These are phyloP conservation scores for Chelon labrosus DNA, from an alignment of 2,797 vertebrate species.

Conservation along the genomic window DNA sequence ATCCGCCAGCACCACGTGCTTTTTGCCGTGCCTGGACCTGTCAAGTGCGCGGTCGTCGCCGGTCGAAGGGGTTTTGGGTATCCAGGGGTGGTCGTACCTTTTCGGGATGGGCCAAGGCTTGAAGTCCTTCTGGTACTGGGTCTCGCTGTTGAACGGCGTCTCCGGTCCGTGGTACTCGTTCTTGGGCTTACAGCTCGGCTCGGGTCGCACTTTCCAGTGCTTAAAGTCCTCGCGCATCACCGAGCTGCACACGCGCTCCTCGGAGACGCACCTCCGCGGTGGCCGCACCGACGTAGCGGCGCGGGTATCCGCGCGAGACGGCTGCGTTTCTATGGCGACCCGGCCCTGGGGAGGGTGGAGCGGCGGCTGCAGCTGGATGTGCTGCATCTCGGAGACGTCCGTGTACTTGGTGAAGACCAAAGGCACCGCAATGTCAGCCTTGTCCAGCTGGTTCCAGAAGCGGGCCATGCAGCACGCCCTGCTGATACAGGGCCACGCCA, in stretches of 20 bases:
- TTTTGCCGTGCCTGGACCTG: conserved; percentile 62
- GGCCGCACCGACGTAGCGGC: conserved; percentile 63
- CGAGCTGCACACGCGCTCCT: conserved; percentile 85
- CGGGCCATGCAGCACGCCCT: conserved; percentile 98
- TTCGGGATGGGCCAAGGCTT: conserved; percentile 95
- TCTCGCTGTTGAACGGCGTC: conserved; percentile 92
- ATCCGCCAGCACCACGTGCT: conserved; percentile 55
- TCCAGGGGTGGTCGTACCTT: conserved; percentile 95
- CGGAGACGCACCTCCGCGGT: conserved; percentile 68
- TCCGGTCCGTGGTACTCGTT: conserved; percentile 93
- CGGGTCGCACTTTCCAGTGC: conserved; percentile 92
- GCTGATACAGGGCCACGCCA: conserved; percentile 99
- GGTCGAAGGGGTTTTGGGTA: conserved; percentile 86
- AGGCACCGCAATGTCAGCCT: conserved; percentile 96
- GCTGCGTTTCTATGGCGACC: conserved; percentile 91
- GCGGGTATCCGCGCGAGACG: conserved; percentile 74
- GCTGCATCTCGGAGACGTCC: conserved; percentile 91
- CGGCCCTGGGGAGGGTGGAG: conserved; percentile 75
- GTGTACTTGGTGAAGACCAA: conserved; percentile 96
- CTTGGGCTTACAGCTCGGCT: conserved; percentile 95
- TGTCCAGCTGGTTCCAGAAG: conserved; percentile 98
- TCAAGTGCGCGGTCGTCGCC: conserved; percentile 68
- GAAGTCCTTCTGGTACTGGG: conserved; percentile 98
- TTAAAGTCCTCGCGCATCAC: conserved; percentile 97
- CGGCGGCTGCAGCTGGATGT: conserved; percentile 82